Evolutionary conservation across 2,113 vertebrate species (phyloP), one percentile per base, ranked within the genome.

Genomic region (Chloropsis cyanopogon): DNA sequence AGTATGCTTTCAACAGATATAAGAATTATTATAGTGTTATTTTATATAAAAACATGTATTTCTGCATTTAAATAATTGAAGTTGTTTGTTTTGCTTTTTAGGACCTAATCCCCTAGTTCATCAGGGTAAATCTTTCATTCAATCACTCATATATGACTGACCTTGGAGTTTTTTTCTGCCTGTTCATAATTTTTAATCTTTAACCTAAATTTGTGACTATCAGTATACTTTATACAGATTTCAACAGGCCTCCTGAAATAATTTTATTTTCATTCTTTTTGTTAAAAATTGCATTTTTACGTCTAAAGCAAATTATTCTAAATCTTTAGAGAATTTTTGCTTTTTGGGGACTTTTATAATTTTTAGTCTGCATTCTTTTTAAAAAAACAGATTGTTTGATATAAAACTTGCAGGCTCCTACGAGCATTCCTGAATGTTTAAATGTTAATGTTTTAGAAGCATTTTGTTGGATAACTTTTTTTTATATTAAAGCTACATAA

Each of bases 311-410:
- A n/a, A 68, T 59, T 42, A 47, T 63, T 81, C 8, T 46, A 50
- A 75, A 47, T 10, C 3, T 47, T 26, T 39, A 6, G 12, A 42
- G 8, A 16, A 26, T 42, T 75, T 85, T 66, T 39, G 9, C 2
- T 39, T 26, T 79, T 92, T 73, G 7, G 7, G 2, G 19, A 68
- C 11, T 68, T 66, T 14, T 47, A n/a, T 9, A 0, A 60, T 47
- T 68, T 85, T 91, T 16, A 47, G 24, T 47, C 24, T 49, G 1
- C 23, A 26, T 37, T 78, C 2, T 82, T 82, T 50, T 53, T 3
- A 0, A 20, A 35, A 4, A 3, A 28, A 5, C 5, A 18, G 4
- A 11, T 33, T 15, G 1, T 61, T 85, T 64, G 3, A 57, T 37
- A 10, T 57, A 84, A 81, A 42, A 29, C n/a, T 69, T 16, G 29